Evolutionary conservation across 2,113 vertebrate species (phyloP), one percentile per base, ranked within the genome.

Genomic region (Salvelinus namaycush): DNA sequence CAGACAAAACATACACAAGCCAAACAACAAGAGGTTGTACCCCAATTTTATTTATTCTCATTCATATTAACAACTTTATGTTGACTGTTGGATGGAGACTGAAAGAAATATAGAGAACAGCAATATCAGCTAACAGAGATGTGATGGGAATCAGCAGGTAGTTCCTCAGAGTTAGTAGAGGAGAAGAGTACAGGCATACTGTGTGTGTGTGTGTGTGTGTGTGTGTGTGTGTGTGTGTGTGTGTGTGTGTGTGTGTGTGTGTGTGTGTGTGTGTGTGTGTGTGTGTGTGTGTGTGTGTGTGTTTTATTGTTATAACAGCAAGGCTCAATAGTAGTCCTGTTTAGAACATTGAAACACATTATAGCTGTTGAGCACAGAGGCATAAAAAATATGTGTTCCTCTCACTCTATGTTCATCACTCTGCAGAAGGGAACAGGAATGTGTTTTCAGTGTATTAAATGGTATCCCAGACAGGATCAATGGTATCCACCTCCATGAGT

Each of bases 1-100:
- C 39, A 44, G 39, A 44, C 39, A 11, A 44, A 11, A 44, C 7
- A 39, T 39, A 9, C 1, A 39, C 39, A 39, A 39, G 39, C 70
- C 27, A 75, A 49, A 66, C 26, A 29, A 6, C 48, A 51, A 75
- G 67, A 59, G 60, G 62, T 54, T 39, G 9, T 16, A 69, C 81
- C 82, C 82, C 84, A 79, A 87, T 87, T 79, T 76, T 57, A 73
- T 86, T 89, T 88, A 44, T 44, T 44, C 8, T 11, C 39, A 90
- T 88, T 89, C 81, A 66, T 79, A 72, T 81, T 24, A 80, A 73
- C 27, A 68, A 74, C 72, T 77, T 73, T 44, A 80, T 76, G 68
- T 77, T 64, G 77, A 65, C 57, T 73, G 76, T 57, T 34, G 73
- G 65, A 70, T 18, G 29, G 66, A 76, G 69, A 59, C 70, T 54